Evolutionary conservation across 2,888 invertebrate species (phyloP), one percentile per base, ranked within the genome.

Genomic region (Sesamia inferens): DNA sequence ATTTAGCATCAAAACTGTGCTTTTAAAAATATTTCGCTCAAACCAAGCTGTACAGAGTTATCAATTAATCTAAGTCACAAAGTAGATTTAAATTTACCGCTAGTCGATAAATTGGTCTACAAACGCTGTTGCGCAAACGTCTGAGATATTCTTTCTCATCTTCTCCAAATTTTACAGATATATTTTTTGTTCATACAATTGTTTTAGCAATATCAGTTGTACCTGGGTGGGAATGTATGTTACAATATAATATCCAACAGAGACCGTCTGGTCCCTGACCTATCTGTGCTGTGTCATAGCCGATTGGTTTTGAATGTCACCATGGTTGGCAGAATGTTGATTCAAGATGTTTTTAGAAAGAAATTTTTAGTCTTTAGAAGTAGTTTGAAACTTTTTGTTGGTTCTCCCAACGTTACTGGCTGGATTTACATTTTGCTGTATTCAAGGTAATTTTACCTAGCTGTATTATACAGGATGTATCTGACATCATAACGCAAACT

Each of bases 41-140:
- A 70, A 61, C 71, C n/a, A 22, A 10, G 14, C 31, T 7, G 24
- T 61, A 57, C 63, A 59, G 51, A 31, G 63, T 83, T 83, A 86
- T 88, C 86, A 87, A 90, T 89, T 88, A 88, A 90, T 88, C 88
- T 88, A 83, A 83, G 84, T 89, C 84, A 81, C 79, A 78, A 88
- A 88, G 82, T 82, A 85, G 85, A 86, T 87, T 86, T 83, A 74
- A 79, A 72, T 74, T 19, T 85, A 86, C 89, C 89, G 90, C 68
- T 89, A 87, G 55, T 63, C 59, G 64, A 75, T 83, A 79, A 76
- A 82, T 84, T 76, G 77, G 74, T 78, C 58, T 78, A 65, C 48
- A 39, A 14, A 42, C 61, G 58, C 31, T 16, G n/a, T 55, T 11
- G n/a, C 0, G 6, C 22, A 51, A 13, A 19, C 62, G 19, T 39